Percentiles rank a stretch among this genome's conserved stretches.
phyloP scores from a whole-genome alignment of 2,797 vertebrate genomes.

The Rhinogobio ventralis region DNA sequence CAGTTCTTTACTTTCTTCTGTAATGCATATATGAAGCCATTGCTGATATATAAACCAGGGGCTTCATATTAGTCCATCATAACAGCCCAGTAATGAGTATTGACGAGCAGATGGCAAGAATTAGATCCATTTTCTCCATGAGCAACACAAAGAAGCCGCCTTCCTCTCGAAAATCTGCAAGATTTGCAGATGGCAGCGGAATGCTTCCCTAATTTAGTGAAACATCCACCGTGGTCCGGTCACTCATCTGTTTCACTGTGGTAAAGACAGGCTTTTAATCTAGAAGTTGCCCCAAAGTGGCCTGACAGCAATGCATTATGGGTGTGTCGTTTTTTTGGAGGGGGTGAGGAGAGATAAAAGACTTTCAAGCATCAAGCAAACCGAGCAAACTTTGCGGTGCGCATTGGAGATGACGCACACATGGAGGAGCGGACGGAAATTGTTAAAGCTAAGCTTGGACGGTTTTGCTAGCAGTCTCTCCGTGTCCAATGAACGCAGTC shows the following conservation, averaged over 20 bases:
- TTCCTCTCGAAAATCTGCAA: conserved; percentile 30
- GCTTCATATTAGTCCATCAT: neutral
- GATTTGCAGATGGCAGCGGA: conserved; percentile 15
- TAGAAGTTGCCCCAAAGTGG: conserved; percentile 52
- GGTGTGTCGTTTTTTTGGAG: conserved; percentile 57
- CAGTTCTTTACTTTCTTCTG: neutral
- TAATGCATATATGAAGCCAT: neutral
- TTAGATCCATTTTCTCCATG: neutral
- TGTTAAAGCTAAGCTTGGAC: conserved; percentile 57
- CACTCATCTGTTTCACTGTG: conserved; percentile 44
- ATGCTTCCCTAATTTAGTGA: conserved; percentile 4
- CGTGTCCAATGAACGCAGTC: conserved; percentile 63
- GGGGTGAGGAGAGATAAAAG: conserved; percentile 28
- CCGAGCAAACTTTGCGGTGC: conserved; percentile 56
- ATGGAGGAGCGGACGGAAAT: conserved; percentile 57
- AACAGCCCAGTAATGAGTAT: neutral
- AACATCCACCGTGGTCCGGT: conserved; percentile 31
- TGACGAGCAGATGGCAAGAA: conserved; percentile 34
- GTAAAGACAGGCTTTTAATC: conserved; percentile 58
- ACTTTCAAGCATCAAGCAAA: conserved; percentile 51
- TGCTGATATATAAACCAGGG: neutral
- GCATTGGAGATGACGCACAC: conserved; percentile 63
- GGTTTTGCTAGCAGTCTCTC: conserved; percentile 68
- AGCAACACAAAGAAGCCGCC: neutral
- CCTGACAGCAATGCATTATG: conserved; percentile 64